Conservation (phyloP, 30 jellyfish, hydroid and myxozoan genomes). For the Chrysaora quinquecirrha region DNA sequence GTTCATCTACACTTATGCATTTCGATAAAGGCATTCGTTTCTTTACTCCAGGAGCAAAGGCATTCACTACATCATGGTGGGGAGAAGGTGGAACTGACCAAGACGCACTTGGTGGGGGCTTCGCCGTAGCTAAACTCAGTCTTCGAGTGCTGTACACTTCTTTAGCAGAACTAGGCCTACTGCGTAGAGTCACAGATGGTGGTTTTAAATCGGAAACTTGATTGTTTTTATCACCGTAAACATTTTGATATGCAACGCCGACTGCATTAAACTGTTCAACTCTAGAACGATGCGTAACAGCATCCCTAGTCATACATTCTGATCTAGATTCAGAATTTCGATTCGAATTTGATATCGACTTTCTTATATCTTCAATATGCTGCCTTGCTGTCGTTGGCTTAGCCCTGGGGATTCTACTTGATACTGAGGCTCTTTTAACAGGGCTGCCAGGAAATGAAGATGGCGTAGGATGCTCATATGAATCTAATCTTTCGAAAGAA, state of each 20-base stretch:
- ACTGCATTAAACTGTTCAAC: slow-evolving; percentile 59
- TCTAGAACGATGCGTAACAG: slow-evolving; percentile 33
- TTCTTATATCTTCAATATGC: slow-evolving; percentile 89
- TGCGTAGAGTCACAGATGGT: slow-evolving; percentile 65
- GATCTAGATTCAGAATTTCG: slow-evolving; percentile 28
- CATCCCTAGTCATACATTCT: slow-evolving; percentile 12
- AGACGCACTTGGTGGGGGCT: slow-evolving; percentile 7
- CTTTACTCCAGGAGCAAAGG: slow-evolving; percentile 64
- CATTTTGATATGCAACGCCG: slow-evolving; percentile 62
- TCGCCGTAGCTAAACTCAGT: slow-evolving; percentile 31
- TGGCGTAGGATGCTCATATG: slow-evolving; percentile 39
- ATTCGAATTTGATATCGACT: slow-evolving; percentile 65
- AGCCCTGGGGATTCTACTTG: slow-evolving; percentile 93
- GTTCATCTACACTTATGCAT: slow-evolving; percentile 63
- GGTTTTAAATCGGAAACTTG: slow-evolving; percentile 34
- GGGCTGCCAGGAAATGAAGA: slow-evolving; percentile 69
- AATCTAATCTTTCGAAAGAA: slow-evolving; percentile 50
- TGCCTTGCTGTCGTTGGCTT: slow-evolving; percentile 81
- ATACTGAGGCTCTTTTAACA: slow-evolving; percentile 54
- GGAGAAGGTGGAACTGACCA: slow-evolving; percentile 69
- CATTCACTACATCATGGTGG: slow-evolving; percentile 37
- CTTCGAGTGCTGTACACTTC: slow-evolving; percentile 40
- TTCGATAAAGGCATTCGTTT: slow-evolving; percentile 49
- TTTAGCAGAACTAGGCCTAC: slow-evolving; percentile 68
- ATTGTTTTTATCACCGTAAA: slow-evolving; percentile 17